These are phyloP conservation scores for Protobothrops mucrosquamatus DNA, from an alignment of 2,113 vertebrate genomes.

Conservation along the genomic window DNA sequence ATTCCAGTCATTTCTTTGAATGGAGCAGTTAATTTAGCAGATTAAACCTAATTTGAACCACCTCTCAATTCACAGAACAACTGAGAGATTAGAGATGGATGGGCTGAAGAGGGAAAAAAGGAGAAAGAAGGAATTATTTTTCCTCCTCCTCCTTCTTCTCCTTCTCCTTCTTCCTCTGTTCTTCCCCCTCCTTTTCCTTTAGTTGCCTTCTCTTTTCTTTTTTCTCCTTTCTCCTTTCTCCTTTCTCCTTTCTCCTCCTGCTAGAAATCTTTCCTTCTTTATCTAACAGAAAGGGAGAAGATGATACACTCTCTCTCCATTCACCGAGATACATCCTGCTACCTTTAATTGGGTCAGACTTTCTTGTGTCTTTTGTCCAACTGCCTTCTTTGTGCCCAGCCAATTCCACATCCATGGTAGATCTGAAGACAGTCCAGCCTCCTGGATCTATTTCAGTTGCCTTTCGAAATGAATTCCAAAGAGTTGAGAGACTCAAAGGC, in stretches of 20 bases:
- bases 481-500: neutral
- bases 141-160: neutral
- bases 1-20: neutral
- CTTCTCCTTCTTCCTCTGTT: neutral
- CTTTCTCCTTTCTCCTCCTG: neutral
- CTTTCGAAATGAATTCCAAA: neutral
- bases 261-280: neutral
- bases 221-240: no score
- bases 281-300: neutral
- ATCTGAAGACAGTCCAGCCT: neutral
- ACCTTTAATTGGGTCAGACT: neutral
- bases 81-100: neutral
- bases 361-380: neutral
- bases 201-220: no score
- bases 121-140: neutral
- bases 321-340: neutral
- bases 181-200: no score
- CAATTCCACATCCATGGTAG: neutral
- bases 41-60: neutral
- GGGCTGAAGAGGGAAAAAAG: no score
- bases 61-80: neutral
- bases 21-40: neutral
- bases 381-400: neutral
- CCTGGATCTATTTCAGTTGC: neutral
- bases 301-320: neutral